Evolutionary conservation across 1,140 invertebrate species (phyloP).

Genomic region (Apis dorsata): DNA sequence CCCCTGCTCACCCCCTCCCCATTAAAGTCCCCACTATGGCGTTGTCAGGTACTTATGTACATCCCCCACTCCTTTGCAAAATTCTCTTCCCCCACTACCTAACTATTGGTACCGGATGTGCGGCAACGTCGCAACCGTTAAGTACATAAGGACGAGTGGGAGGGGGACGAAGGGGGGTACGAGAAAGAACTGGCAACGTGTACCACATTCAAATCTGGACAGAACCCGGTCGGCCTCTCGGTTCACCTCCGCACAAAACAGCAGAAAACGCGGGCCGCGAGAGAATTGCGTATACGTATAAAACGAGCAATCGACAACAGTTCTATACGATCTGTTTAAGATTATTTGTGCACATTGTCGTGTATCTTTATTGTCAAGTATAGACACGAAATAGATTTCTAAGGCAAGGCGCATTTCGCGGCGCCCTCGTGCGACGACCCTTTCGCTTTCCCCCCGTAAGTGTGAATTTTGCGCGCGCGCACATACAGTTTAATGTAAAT

Average conservation of each 20-base stretch:
- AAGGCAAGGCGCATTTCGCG: conserved; percentile 25
- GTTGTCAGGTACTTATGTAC: conserved; percentile 54
- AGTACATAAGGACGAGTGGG: conserved; percentile 69
- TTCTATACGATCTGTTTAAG: conserved; percentile 23
- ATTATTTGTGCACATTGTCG: conserved; percentile 28
- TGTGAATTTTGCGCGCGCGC: conserved; percentile 58
- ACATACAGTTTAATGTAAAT: conserved; percentile 69
- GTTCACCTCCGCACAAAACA: conserved; percentile 57
- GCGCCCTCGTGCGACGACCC: conserved; percentile 43
- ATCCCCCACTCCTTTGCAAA: conserved; percentile 61
- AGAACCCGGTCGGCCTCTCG: conserved; percentile 63
- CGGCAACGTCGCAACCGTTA: conserved; percentile 79
- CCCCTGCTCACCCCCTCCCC: conserved; percentile 35
- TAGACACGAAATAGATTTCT: background rate
- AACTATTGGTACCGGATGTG: conserved; percentile 69
- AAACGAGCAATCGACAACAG: background rate
- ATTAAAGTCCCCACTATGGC: conserved; percentile 34
- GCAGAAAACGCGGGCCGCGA: conserved; percentile 59
- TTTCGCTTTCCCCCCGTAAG: conserved; percentile 36
- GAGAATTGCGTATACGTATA: conserved; percentile 31
- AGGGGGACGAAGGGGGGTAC: conserved; percentile 44
- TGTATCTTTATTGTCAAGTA: background rate
- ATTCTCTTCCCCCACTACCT: conserved; percentile 66
- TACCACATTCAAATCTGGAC: conserved; percentile 76
- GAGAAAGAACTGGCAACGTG: conserved; percentile 77